phyloP scores from a whole-genome alignment of 2,113 vertebrate genomes.

The Procavia capensis region DNA sequence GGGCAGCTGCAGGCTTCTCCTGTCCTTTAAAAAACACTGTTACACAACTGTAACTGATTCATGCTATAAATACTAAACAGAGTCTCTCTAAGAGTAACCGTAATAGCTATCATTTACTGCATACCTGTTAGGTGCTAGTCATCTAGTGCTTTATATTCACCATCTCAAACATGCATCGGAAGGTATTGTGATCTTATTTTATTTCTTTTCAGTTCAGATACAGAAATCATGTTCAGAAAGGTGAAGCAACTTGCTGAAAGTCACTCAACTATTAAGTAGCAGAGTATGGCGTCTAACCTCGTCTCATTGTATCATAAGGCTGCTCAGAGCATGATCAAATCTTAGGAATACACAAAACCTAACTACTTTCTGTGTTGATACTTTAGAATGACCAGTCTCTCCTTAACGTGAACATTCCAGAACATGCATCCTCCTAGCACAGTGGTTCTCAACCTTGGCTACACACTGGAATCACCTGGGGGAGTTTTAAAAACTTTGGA shows the following conservation, averaged over 20 bases:
- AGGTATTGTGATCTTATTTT: neutral
- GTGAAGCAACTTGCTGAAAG: neutral
- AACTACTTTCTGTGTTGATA: neutral
- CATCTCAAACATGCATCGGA: neutral
- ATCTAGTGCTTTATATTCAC: neutral
- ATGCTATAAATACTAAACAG: neutral
- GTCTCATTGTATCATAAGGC: neutral
- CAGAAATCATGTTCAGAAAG: neutral
- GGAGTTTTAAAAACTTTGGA: neutral
- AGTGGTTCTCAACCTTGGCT: neutral
- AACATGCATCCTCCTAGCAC: neutral
- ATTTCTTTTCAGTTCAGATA: neutral
- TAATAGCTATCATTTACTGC: too few species aligned
- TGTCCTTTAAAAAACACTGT: slow-evolving; percentile 10
- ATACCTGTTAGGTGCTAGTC: neutral
- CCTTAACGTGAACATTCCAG: neutral
- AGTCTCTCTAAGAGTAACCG: neutral
- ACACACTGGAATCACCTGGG: neutral
- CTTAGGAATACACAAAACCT: neutral
- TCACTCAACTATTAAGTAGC: neutral
- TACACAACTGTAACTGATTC: neutral
- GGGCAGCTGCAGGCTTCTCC: neutral
- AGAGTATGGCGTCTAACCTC: neutral
- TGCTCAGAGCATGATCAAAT: neutral
- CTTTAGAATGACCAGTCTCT: neutral